Evolutionary conservation across 2,888 invertebrate genomes (phyloP).

Genomic region (Asteroscopus sphinx): DNA sequence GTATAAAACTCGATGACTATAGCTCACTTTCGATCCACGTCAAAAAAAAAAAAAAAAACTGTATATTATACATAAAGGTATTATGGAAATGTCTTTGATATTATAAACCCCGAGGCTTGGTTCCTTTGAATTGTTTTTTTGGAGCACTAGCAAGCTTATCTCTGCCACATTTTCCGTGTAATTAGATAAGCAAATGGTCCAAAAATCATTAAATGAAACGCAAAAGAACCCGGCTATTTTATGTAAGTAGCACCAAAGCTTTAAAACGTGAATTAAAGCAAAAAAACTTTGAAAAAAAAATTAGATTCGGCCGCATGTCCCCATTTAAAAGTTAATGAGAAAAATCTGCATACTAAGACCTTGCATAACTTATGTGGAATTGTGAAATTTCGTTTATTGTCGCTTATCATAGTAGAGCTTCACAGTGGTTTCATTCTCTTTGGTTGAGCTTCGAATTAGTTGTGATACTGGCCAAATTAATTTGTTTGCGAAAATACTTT

Average conservation of each 20-base stretch:
- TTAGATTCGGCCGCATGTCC: conserved; percentile 17
- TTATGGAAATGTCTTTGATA: too few relatives aligned
- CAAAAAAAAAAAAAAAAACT: not conserved
- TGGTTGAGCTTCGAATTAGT: conserved; percentile 17
- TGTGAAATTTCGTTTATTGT: too few relatives aligned
- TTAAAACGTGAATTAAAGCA: conserved; percentile 23
- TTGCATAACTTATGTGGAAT: conserved; percentile 59
- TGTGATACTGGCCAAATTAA: conserved; percentile 31
- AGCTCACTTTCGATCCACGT: too few relatives aligned
- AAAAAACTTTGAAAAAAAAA: conserved; percentile 32
- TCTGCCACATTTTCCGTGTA: conserved; percentile 9
- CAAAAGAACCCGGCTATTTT: conserved; percentile 6
- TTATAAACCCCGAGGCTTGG: not conserved
- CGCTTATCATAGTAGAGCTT: conserved; percentile 39
- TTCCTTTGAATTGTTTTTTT: not conserved
- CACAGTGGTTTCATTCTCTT: too few relatives aligned
- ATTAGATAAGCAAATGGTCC: conserved; percentile 4
- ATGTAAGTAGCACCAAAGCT: conserved; percentile 7
- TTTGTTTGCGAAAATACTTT: conserved; percentile 16
- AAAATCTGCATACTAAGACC: conserved; percentile 61
- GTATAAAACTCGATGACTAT: too few relatives aligned
- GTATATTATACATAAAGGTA: too few relatives aligned
- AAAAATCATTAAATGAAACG: conserved; percentile 21
- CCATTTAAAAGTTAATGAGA: conserved; percentile 58
- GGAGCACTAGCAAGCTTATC: conserved; percentile 9